A percentile compares a stretch with the other conserved stretches of the same genome.
phyloP scores from a whole-genome alignment of 1,140 invertebrate species.

The Conus ventricosus region DNA sequence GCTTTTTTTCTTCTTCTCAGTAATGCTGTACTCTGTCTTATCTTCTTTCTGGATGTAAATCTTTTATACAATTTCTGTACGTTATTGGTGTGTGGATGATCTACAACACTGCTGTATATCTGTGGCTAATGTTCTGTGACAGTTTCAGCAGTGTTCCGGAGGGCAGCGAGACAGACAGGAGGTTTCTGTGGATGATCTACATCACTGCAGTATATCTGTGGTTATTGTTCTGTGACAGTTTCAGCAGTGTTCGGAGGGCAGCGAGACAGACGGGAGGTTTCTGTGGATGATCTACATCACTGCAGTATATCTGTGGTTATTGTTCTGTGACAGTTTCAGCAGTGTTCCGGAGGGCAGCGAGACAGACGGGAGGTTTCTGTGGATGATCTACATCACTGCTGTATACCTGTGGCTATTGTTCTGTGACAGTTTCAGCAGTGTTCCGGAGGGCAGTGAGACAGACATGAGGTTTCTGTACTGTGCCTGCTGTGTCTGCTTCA shows the following conservation, averaged over 20 bases:
- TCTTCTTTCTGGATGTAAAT: too few species aligned
- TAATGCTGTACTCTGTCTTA: too few species aligned
- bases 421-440: constrained; percentile 81
- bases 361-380: constrained; percentile 97
- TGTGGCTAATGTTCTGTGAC: neutral
- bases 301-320: too few species aligned
- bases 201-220: too few species aligned
- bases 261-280: constrained; percentile 97
- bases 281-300: too few species aligned
- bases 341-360: constrained; percentile 88
- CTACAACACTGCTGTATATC: too few species aligned
- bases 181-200: too few species aligned
- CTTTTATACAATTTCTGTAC: too few species aligned
- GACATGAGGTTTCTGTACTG: constrained; percentile 99
- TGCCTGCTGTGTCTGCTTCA: constrained; percentile 92
- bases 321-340: constrained; percentile 77
- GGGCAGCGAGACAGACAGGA: constrained; percentile 95
- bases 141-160: constrained; percentile 84
- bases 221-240: constrained; percentile 67
- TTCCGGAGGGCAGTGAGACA: constrained; percentile 88
- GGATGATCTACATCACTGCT: too few species aligned
- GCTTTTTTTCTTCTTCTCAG: too few species aligned
- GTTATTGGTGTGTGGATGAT: too few species aligned
- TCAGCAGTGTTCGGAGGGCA: constrained; percentile 86
- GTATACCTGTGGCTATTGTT: constrained; percentile 84